Evolutionary conservation across 2,888 invertebrate species (phyloP), one percentile per base, ranked within the genome.

Genomic region (Orthonychiurus folsomi): DNA sequence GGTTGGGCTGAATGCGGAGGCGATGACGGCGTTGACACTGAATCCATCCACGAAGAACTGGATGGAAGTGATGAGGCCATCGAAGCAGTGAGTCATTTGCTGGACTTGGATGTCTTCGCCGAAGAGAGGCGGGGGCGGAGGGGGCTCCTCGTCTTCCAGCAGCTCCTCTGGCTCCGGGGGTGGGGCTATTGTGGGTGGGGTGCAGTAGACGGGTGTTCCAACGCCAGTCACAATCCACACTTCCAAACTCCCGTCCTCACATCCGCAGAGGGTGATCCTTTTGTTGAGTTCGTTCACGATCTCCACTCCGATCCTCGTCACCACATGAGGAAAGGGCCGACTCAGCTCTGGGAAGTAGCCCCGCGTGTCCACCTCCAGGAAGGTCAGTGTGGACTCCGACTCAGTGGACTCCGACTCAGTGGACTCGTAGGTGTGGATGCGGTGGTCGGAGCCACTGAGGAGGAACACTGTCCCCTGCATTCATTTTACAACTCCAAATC

Each of bases 331-430:
- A 62, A 73, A 73, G 1, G 27, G 55, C 57, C 60, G 64, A 3
- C 63, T 37, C 9, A 73, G 56, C 60, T 73, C 73, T 1, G 73
- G 73, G 56, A 73, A 73, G 60, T 69, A 73, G 23, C 57, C 65
- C 21, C 58, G 60, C 15, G 67, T 66, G 9, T 68, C 63, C 15
- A 71, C 64, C 63, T 70, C 69, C 3, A 59, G 20, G 58, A 73
- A 71, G 0, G 67, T 64, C 37, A 21, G 59, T 15, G 47, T 50
- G 20, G 54, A 57, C n/a, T n/a, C n/a, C n/a, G n/a, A n/a, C 1
- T 21, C 25, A n/a, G 53, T 60, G n/a, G 21, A n/a, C n/a, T 55
- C 55, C 23, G 57, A 58, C 1, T 21, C 25, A 24, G 50, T 61
- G 0, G 69, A 60, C 59, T 70, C 68, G 61, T 63, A 73, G 0